Base-by-base conservation (phyloP, 2,888 invertebrate genomes). In the Lapara coniferarum region DNA sequence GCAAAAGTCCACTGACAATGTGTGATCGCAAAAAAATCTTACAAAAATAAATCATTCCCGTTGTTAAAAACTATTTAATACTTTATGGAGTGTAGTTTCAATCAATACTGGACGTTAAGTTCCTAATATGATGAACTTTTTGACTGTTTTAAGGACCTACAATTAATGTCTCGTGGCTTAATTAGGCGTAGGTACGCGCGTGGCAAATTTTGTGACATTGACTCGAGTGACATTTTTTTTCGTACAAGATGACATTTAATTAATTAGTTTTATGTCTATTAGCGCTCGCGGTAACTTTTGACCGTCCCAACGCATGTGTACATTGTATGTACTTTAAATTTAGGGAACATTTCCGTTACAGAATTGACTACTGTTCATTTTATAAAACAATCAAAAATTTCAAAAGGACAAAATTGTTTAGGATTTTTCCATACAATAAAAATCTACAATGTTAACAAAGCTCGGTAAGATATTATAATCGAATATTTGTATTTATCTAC, bases 41-140 rank as follows among this genome's bases (percentile, higher is more conserved):
- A 92, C 82, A 91, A 92, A 91, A 92, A 91, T 91, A 91, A 90
- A 87, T 81, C 74, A 81, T 84, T 81, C 79, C 76, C 78, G 16
- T 58, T 70, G 82, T 81, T 83, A 81, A 73, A 83, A 81, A 78
- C 82, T 85, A 85, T 74, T 76, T 83, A 87, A 86, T 87, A 89
- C 85, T 86, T 86, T 82, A 75, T 81, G 88, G 86, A 89, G 87
- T 87, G 85, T 84, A 67, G 68, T 72, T 70, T 53, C 53, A 59
- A 44, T 25, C 30, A 72, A 58, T 69, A 81, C 83, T 80, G 78
- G 63, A 63, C 63, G 63, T 19, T 63, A 49, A 49, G 12, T 59
- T 63, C 19, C 63, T 63, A 63, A 49, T 63, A 49, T 63, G 12
- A 16, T 59, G 44, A 46, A 63, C 19, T 63, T 49, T 63, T 63